phyloP scores from a whole-genome alignment of 2,888 invertebrate species.

The Dolichomitus sp. region DNA sequence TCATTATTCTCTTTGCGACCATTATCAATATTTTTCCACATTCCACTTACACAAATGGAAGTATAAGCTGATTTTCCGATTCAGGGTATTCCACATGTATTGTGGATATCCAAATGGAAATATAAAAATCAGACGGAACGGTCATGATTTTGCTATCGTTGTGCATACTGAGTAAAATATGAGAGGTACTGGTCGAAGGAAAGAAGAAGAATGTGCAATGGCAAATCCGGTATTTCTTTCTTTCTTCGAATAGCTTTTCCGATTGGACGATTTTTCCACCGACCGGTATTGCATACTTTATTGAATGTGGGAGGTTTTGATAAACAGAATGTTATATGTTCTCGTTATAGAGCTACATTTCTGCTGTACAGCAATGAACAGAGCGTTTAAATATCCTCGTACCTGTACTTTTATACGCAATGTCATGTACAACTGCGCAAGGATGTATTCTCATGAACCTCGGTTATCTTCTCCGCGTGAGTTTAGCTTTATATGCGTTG shows the following conservation, averaged over 20 bases:
- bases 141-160: neutral
- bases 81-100: neutral
- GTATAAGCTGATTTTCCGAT: neutral
- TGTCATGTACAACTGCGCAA: neutral
- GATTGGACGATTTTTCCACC: neutral
- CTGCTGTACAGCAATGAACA: neutral
- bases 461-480: neutral
- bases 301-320: neutral
- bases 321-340: slow-evolving; percentile 28
- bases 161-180: neutral
- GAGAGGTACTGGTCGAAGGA: neutral
- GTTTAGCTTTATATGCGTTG: slow-evolving; percentile 1
- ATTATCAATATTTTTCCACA: neutral
- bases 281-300: slow-evolving; percentile 7
- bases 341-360: slow-evolving; percentile 11
- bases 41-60: neutral
- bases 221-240: slow-evolving; percentile 4
- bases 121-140: neutral
- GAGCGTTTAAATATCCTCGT: slow-evolving; percentile 22
- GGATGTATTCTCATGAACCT: neutral
- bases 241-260: slow-evolving; percentile 1
- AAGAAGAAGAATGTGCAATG: neutral
- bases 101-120: slow-evolving; percentile 5
- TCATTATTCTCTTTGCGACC: neutral
- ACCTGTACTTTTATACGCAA: slow-evolving; percentile 8